Conservation (phyloP, 2,797 vertebrate species). For the Pelochelys cantorii region DNA sequence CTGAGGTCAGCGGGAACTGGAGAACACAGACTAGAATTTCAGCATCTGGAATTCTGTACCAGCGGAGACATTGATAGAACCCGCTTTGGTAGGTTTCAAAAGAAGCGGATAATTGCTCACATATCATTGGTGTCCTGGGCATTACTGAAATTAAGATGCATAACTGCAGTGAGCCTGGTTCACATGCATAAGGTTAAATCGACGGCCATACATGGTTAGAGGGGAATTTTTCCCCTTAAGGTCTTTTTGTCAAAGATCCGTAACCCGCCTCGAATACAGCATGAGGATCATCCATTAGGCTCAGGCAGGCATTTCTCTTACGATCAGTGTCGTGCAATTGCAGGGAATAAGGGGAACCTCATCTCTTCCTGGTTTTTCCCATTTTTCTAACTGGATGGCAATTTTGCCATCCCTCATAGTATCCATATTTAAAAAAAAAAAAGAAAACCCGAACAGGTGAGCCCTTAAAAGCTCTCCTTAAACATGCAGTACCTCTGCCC, state of each 20-base stretch:
- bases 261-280: neutral
- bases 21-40: neutral
- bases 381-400: neutral
- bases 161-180: neutral
- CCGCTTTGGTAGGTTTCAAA: neutral
- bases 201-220: neutral
- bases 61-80: neutral
- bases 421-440: neutral
- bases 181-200: constrained; percentile 7
- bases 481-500: constrained; percentile 90
- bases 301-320: rapidly evolving
- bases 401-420: neutral
- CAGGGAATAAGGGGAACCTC: neutral
- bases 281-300: neutral
- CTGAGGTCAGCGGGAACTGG: neutral
- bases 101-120: neutral
- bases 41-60: neutral
- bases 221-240: neutral
- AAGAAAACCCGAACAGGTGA: neutral
- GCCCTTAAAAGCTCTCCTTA: neutral
- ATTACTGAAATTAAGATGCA: neutral
- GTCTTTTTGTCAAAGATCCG: neutral
- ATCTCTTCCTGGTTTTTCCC: neutral
- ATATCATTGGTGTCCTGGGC: constrained; percentile 3
- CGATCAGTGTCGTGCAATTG: neutral